phyloP scores from a whole-genome alignment of 2,797 vertebrate genomes.

The Simalia tracyae region DNA sequence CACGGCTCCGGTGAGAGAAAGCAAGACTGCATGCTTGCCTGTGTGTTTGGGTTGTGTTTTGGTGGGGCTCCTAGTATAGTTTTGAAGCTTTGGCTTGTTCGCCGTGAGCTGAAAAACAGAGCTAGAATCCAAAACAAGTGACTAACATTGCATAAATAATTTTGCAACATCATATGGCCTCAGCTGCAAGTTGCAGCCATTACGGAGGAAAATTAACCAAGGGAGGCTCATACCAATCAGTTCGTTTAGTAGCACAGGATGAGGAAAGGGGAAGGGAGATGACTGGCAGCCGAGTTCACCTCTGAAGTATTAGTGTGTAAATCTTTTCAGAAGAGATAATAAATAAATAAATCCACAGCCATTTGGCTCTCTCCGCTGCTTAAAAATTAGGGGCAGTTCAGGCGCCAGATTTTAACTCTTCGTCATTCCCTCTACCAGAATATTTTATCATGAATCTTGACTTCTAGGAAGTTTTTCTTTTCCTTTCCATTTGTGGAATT shows the following conservation, averaged over 20 bases:
- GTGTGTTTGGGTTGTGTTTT: constrained; percentile 52
- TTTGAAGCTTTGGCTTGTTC: constrained; percentile 61
- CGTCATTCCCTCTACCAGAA: background rate
- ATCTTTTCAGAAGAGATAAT: constrained; percentile 36
- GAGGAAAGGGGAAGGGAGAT: constrained; percentile 71
- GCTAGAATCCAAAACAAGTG: constrained; percentile 74
- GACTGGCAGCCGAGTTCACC: constrained; percentile 74
- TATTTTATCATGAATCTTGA: background rate
- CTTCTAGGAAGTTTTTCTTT: background rate
- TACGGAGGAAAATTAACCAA: constrained; percentile 81
- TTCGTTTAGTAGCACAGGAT: constrained; percentile 77
- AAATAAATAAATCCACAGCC: background rate
- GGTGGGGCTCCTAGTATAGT: constrained; percentile 52
- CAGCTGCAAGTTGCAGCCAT: constrained; percentile 82
- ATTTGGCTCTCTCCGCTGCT: constrained; percentile 19
- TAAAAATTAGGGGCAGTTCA: background rate
- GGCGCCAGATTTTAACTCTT: background rate
- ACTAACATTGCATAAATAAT: constrained; percentile 81
- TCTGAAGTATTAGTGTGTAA: constrained; percentile 70
- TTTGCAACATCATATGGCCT: constrained; percentile 80
- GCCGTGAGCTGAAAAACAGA: constrained; percentile 69
- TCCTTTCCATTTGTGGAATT: constrained; percentile 45
- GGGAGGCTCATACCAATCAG: constrained; percentile 81
- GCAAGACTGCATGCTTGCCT: constrained; percentile 50
- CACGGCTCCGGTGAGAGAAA: constrained; percentile 57